Base-by-base conservation (phyloP, 1,140 invertebrate species). In the Triops cancriformis region DNA sequence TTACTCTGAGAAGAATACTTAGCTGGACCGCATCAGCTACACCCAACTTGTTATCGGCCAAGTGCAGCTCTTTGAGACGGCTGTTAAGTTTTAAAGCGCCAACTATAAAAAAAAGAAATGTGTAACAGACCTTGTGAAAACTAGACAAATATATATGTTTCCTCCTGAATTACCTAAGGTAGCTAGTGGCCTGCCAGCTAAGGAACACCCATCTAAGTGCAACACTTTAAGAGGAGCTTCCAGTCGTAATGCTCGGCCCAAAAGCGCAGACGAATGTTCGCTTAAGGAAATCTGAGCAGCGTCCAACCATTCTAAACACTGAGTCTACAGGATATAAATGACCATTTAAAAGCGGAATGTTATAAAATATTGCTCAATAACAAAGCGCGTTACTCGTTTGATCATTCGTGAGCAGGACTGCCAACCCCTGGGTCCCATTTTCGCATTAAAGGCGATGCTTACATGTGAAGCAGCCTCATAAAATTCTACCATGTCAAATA, bases 401-500 rank as follows among this genome's bases (percentile, higher is more conserved):
- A 94, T 88, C 88, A 94, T 91, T 77, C 90, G 87, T 26, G 91
- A 89, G 81, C 91, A 92, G 3, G 91, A 89, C 83, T 92, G 90
- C 94, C 93, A 96, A 1, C 93, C 93, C 73, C 92, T 85, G 51
- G 88, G 88, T 73, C 90, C 90, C 82, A 93, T 91, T 80, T 88
- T 87, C 79, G 88, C 87, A 83, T 93, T 94, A 74, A 88, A 90
- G 26, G 91, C 91, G 77, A 96, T 91, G 83, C 93, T 92, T 73
- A 96, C 83, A 78, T 91, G 88, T 37, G 86, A 87, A 1, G 91
- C 89, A 72, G 93, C 93, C 83, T 96, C 93, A 85, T 96, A 96
- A 84, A 94, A 96, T 83, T 96, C 94, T 80, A 96, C 89, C 92
- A 96, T 95, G 84, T 96, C 94, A 85, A 95, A 95, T 64, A 95